Percentiles rank a stretch among this genome's conserved stretches.
phyloP scores from a whole-genome alignment of 2,797 vertebrate species.

The Anisognathus igniventris region DNA sequence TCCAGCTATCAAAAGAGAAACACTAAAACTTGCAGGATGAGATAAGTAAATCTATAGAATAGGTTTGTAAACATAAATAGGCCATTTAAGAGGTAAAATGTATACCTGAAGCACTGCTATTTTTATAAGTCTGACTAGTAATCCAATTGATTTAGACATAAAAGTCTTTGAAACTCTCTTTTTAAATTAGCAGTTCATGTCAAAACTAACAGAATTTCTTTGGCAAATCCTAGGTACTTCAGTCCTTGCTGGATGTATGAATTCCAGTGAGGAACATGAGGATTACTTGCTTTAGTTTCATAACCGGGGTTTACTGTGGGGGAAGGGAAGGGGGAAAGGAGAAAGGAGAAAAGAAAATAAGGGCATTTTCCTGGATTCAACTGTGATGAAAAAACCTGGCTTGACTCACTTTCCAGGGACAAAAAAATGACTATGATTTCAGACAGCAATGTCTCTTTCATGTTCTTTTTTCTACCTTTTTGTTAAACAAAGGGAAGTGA shows the following conservation, averaged over 20 bases:
- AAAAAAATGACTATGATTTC: not conserved
- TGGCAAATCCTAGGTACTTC: not conserved
- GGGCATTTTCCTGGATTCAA: not conserved
- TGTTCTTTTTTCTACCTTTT: not conserved
- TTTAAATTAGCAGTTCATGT: not conserved
- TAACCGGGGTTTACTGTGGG: not conserved
- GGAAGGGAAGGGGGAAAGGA: not conserved
- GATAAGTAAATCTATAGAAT: not conserved
- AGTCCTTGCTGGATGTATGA: not conserved
- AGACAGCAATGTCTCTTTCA: not conserved
- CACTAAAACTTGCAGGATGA: not conserved
- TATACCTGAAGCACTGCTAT: not conserved
- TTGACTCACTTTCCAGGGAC: slow-evolving; percentile 12
- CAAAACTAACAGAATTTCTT: not conserved
- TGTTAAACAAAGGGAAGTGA: not conserved
- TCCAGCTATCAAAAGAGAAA: slow-evolving; percentile 20
- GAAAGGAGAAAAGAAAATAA: not conserved
- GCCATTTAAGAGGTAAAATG: not conserved
- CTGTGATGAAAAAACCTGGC: not conserved
- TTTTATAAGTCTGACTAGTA: not conserved
- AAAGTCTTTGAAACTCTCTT: not conserved
- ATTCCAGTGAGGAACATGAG: not conserved
- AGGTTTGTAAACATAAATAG: slow-evolving; percentile 31
- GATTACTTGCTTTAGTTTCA: not conserved
- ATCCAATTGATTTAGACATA: not conserved